Evolutionary conservation across 2,797 vertebrate species (phyloP).

Genomic region (Aphelocoma californica): DNA sequence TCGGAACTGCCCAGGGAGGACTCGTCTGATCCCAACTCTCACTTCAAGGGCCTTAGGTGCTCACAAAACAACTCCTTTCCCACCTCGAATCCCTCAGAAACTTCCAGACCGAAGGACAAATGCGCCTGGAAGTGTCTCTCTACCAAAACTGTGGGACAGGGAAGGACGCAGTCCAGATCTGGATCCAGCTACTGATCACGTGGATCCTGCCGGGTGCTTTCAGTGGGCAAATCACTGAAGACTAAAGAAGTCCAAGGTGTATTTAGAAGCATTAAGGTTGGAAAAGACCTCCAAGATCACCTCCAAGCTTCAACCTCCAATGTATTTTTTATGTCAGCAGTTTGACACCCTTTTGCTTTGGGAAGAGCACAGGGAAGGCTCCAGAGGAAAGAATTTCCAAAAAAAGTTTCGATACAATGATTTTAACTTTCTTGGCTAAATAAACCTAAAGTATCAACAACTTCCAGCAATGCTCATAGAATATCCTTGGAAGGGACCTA

Average conservation of each 20-base stretch:
- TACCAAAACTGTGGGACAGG: neutral
- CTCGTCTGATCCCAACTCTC: neutral
- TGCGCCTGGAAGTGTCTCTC: neutral
- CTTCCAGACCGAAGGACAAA: neutral
- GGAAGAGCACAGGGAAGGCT: neutral
- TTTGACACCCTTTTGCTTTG: neutral
- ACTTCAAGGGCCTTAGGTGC: neutral
- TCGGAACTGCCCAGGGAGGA: neutral
- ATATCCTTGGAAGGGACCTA: neutral
- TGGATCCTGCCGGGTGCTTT: accelerated
- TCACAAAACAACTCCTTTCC: neutral
- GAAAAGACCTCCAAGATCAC: neutral
- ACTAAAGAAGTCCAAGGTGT: neutral
- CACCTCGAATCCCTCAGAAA: neutral
- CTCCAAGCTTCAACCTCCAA: neutral
- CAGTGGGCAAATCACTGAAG: neutral
- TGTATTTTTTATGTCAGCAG: neutral
- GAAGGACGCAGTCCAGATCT: neutral
- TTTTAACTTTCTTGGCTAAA: neutral
- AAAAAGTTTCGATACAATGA: neutral
- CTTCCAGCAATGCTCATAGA: neutral
- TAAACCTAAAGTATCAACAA: neutral
- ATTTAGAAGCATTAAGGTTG: neutral
- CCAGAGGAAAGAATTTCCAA: neutral
- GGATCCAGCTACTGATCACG: neutral